Evolutionary conservation across 64 coral and sea anemone genomes (phyloP).

Genomic region (Hydrozoanthus tunicans): DNA sequence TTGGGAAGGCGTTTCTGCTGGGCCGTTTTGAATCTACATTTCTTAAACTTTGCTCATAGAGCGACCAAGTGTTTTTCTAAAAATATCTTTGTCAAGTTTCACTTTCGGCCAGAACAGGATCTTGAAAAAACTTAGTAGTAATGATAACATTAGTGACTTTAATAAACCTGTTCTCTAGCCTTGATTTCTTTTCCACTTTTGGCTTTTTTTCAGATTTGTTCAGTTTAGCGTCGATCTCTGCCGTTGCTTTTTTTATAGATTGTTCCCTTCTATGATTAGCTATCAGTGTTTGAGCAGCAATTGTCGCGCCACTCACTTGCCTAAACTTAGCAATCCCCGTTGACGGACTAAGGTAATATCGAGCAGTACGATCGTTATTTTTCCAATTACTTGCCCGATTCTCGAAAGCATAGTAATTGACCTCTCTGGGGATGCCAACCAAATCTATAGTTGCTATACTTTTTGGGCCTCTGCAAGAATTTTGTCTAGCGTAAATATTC

Average conservation of each 20-base stretch:
- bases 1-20: too few species aligned
- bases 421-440: background rate
- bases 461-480: background rate
- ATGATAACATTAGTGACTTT: constrained; percentile 20
- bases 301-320: background rate
- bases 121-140: constrained; percentile 13
- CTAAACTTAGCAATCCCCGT: constrained; percentile 46
- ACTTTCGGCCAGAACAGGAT: background rate
- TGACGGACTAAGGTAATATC: constrained; percentile 33
- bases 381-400: background rate
- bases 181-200: background rate
- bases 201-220: background rate
- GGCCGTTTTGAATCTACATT: too few species aligned
- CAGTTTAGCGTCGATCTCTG: background rate
- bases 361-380: background rate
- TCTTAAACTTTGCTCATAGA: too few species aligned
- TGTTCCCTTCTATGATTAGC: constrained; percentile 9
- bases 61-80: too few species aligned
- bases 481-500: background rate
- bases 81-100: background rate
- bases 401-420: too few species aligned
- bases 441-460: background rate
- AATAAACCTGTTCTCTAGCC: constrained; percentile 5
- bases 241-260: constrained; percentile 25
- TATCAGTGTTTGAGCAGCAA: constrained; percentile 29